phyloP scores from a whole-genome alignment of 2,113 vertebrate genomes.

The Isurus oxyrinchus region DNA sequence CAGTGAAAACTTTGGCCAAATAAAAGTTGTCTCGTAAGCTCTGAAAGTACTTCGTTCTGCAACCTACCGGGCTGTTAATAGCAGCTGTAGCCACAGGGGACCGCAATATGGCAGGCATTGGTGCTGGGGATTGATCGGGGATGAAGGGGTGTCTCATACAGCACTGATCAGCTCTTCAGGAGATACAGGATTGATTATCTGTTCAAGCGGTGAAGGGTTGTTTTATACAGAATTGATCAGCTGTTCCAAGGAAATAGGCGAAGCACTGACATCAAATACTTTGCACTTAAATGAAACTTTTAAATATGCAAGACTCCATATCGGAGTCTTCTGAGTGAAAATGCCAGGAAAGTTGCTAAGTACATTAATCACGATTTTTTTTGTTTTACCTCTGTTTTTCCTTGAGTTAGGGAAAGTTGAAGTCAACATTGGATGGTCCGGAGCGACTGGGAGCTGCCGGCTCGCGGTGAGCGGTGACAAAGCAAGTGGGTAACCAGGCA shows the following conservation, averaged over 20 bases:
- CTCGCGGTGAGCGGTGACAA: not conserved
- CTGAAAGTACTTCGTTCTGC: not conserved
- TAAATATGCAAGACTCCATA: too few relatives aligned
- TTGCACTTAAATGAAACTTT: not conserved
- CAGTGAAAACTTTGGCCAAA: not conserved
- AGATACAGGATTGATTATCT: not conserved
- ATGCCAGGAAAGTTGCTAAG: not conserved
- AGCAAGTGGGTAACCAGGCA: not conserved
- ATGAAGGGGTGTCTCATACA: not conserved
- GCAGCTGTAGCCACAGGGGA: not conserved
- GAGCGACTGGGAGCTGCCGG: not conserved
- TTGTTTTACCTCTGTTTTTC: constrained; percentile 9
- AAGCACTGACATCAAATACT: not conserved
- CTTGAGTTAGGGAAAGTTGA: not conserved
- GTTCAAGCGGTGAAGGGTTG: not conserved
- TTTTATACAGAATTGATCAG: not conserved
- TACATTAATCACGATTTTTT: not conserved
- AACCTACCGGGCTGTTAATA: not conserved
- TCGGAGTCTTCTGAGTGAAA: not conserved
- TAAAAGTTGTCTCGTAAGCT: not conserved
- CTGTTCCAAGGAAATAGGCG: not conserved
- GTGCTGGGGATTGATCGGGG: not conserved
- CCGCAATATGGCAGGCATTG: not conserved
- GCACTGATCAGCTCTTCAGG: not conserved
- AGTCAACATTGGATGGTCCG: not conserved